Base-by-base conservation (phyloP, 1,140 invertebrate species). In the Coptotermes formosanus region DNA sequence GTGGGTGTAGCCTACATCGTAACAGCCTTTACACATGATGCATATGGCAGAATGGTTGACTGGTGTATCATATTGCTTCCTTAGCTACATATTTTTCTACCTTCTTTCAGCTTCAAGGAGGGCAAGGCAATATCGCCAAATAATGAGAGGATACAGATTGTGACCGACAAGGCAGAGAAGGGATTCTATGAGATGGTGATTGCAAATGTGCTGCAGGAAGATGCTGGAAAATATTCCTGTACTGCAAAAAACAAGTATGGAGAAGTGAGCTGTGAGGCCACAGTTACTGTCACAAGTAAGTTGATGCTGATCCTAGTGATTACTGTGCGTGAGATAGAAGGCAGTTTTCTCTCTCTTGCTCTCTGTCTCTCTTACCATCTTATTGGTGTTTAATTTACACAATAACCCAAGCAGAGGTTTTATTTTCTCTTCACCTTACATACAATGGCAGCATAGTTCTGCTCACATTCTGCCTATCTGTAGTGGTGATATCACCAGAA, bases 111-210 rank as follows among this genome's bases (percentile, higher is more conserved):
- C 91, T 97, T 93, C 90, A 98, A 98, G 90, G 95, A 98, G 90
- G 95, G 93, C 44, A 92, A 94, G 69, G 93, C 94, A 88, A 94
- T 99, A 84, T 92, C 92, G 3, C 91, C 93, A 75, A 92, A 93
- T 16, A 93, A 95, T 84, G 94, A 96, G 32, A 93, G 96, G 21
- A 92, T 98, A 25, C 94, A 94, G 87, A 94, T 97, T 43, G 91
- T 95, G 85, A 93, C 93, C 55, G 96, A 94, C 86, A 95, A 94
- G 88, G 94, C 96, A 12, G 96, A 96, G 25, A 94, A 94, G 45
- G 97, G 97, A 75, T 97, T 95, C 88, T 98, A 97, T 92, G 97
- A 98, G 90, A 89, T 99, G 43, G 94, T 98, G 4, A 98, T 99
- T 87, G 93, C 94, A 0, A 94, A 97, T 87, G 97, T 98, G 0